phyloP scores from a whole-genome alignment of 2,797 vertebrate species.

The Holocentrus rufus region DNA sequence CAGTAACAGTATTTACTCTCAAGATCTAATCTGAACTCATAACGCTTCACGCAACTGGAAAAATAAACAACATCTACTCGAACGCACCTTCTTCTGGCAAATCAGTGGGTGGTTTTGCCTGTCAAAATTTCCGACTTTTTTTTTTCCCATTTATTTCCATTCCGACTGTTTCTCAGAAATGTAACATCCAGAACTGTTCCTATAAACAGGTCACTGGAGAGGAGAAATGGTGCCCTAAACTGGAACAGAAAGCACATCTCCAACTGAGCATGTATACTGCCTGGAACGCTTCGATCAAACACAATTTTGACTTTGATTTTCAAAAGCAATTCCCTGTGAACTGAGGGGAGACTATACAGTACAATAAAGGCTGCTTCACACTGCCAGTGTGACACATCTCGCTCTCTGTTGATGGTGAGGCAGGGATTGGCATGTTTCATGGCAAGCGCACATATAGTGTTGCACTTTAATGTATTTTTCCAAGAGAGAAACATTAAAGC shows the following conservation, averaged over 20 bases:
- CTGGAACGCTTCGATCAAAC: slow-evolving; percentile 1
- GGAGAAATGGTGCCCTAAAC: not conserved
- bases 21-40: no score
- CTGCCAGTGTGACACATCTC: not conserved
- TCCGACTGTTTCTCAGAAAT: not conserved
- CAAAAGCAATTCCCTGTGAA: slow-evolving; percentile 12
- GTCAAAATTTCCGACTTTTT: slow-evolving; percentile 4
- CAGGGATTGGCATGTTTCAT: no score
- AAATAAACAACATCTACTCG: not conserved
- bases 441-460: no score
- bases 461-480: no score
- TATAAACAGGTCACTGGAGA: not conserved
- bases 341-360: not conserved
- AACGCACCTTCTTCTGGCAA: no score
- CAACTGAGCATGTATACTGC: slow-evolving; percentile 1
- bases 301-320: slow-evolving; percentile 4
- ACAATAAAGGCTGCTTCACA: not conserved
- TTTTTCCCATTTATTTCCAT: not conserved
- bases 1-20: no score
- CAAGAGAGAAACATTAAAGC: no score
- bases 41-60: not conserved
- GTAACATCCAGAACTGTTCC: not conserved
- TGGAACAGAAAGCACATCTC: not conserved
- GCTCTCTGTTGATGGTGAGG: no score
- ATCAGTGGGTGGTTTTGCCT: not conserved